A percentile compares a stretch with the other conserved stretches of the same genome.
Evolutionary conservation across 2,113 vertebrate genomes (phyloP).

Genomic region (Rhinolophus ferrumequinum): DNA sequence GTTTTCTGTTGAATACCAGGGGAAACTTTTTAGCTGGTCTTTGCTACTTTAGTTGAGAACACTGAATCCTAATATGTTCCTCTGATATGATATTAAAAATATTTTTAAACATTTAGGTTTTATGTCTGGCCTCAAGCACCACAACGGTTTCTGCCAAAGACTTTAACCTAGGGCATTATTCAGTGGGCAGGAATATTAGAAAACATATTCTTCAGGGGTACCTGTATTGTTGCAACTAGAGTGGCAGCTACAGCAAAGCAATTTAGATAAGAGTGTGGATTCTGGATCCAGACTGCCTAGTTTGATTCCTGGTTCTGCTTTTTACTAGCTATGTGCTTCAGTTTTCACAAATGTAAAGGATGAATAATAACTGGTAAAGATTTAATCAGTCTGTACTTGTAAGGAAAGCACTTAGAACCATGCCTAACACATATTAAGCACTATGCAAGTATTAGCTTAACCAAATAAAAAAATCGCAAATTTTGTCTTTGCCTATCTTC

Average conservation of each 20-base stretch:
- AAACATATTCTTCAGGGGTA: neutral
- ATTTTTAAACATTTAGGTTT: neutral
- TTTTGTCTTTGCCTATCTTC: neutral
- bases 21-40: neutral
- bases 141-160: neutral
- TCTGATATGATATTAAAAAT: conserved; percentile 22
- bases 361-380: neutral
- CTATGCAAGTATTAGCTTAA: neutral
- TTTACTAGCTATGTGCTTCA: neutral
- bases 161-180: neutral
- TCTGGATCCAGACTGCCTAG: neutral
- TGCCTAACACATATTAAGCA: neutral
- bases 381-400: neutral
- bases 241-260: neutral
- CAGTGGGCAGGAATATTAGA: neutral
- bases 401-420: conserved; percentile 13
- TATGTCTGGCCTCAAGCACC: neutral
- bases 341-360: conserved; percentile 5
- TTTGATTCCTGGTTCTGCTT: neutral
- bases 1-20: neutral
- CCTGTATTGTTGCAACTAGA: neutral
- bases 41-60: conserved; percentile 20
- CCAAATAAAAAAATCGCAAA: neutral
- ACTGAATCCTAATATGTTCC: neutral
- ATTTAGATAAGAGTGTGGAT: neutral